These are phyloP conservation scores for Catostomus latipinnis DNA, from an alignment of 2,797 vertebrate species.

Conservation along the genomic window DNA sequence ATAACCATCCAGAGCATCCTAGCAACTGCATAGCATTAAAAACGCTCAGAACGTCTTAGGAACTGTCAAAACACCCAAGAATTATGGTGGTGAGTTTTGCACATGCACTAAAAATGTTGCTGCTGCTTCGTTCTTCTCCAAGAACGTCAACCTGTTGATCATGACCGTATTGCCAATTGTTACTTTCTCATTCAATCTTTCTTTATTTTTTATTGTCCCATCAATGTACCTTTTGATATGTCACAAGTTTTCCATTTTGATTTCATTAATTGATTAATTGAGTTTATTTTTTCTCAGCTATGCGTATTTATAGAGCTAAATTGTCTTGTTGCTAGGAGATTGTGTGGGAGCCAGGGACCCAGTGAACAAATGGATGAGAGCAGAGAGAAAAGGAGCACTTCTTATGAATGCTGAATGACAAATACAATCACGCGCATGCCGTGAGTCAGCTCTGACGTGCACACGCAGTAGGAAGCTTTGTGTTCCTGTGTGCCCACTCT, in stretches of 20 bases:
- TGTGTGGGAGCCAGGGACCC: slow-evolving; percentile 64
- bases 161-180: too few relatives aligned
- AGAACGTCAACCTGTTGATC: too few relatives aligned
- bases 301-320: slow-evolving; percentile 79
- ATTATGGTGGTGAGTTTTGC: too few relatives aligned
- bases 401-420: slow-evolving; percentile 75
- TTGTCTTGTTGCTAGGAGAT: slow-evolving; percentile 84
- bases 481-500: slow-evolving; percentile 47
- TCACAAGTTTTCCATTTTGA: not conserved
- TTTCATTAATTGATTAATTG: slow-evolving; percentile 41
- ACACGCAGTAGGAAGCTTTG: slow-evolving; percentile 55
- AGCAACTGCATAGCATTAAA: too few relatives aligned
- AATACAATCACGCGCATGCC: slow-evolving; percentile 63
- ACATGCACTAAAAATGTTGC: too few relatives aligned
- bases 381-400: slow-evolving; percentile 70
- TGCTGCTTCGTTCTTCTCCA: too few relatives aligned
- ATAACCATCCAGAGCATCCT: too few relatives aligned
- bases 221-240: not conserved
- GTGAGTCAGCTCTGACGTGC: slow-evolving; percentile 80
- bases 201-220: too few relatives aligned
- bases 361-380: slow-evolving; percentile 60
- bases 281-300: slow-evolving; percentile 54
- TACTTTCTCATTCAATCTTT: too few relatives aligned
- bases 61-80: too few relatives aligned
- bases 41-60: too few relatives aligned